Evolutionary conservation across 2,113 vertebrate genomes (phyloP), one percentile per base, ranked within the genome.

Genomic region (Euleptes europaea): DNA sequence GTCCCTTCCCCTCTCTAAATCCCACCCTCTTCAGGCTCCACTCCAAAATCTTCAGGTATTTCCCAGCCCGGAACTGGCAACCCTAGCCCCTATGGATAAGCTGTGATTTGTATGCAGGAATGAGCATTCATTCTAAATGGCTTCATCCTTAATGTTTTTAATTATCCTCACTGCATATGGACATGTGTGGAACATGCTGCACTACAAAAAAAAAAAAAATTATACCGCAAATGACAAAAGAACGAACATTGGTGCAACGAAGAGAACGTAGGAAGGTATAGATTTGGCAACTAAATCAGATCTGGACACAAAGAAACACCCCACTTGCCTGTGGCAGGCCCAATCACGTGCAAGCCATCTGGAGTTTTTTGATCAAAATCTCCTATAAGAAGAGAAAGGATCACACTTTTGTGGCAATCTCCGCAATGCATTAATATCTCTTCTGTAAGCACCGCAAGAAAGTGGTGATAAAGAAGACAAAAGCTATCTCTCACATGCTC

Each of bases 261-360:
- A 83, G 83, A 92, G 82, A 92, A 92, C 89, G 88, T 92, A 92
- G 87, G 90, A 89, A 95, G 92, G 92, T 93, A 88, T 71, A 87
- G 84, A 89, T 91, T 89, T 92, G 88, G 90, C 83, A 90, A 87
- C 82, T 60, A 85, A 79, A 84, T 87, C 80, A 70, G 69, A 92
- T 80, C 83, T 88, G 91, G 84, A 88, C 82, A 89, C 86, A 87
- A 83, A 91, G 89, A 94, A 92, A 91, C 91, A 87, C 91, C 90
- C 83, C 87, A 82, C 93, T 94, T 95, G 93, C 95, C 92, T 86
- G 80, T 57, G 88, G 86, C 87, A 91, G 85, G 86, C 66, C 78
- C 65, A 80, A 93, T 91, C 85, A 89, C 89, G 82, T 89, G 88
- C 83, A 85, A 79, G 91, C 78, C 94, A 95, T 95, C 84, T 95